Evolutionary conservation across 2,797 vertebrate species (phyloP).

Genomic region (Melanotaenia nigrans): DNA sequence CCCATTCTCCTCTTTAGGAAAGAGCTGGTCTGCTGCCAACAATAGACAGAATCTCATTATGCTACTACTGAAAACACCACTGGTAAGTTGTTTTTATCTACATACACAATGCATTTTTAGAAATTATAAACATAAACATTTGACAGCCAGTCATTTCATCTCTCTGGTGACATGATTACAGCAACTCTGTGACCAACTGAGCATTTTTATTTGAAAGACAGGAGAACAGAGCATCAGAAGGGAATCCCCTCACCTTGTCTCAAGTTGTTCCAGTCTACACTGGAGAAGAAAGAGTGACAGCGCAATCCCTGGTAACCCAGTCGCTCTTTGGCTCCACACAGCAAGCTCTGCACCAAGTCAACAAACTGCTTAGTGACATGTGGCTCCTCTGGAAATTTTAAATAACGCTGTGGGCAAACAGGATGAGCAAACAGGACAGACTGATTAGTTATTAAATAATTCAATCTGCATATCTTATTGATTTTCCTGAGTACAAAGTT

Average conservation of each 20-base stretch:
- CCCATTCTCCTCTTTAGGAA: slow-evolving; percentile 84
- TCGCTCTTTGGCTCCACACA: slow-evolving; percentile 89
- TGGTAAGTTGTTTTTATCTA: slow-evolving; percentile 22
- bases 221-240: slow-evolving; percentile 23
- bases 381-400: slow-evolving; percentile 91
- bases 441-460: slow-evolving; percentile 13
- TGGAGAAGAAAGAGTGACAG: slow-evolving; percentile 94
- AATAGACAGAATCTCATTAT: slow-evolving; percentile 69
- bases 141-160: slow-evolving; percentile 29
- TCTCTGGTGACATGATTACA: slow-evolving; percentile 15
- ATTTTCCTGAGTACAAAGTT: neutral
- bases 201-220: slow-evolving; percentile 18
- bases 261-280: slow-evolving; percentile 89
- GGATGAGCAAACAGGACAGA: slow-evolving; percentile 17
- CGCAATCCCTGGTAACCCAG: slow-evolving; percentile 90
- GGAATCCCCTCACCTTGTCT: slow-evolving; percentile 85
- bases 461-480: slow-evolving; percentile 7
- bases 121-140: slow-evolving; percentile 29
- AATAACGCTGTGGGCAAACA: slow-evolving; percentile 82
- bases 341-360: slow-evolving; percentile 91
- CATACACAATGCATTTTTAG: slow-evolving; percentile 9
- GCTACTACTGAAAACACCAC: slow-evolving; percentile 58
- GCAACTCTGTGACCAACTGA: slow-evolving; percentile 15
- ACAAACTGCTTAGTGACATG: slow-evolving; percentile 87
- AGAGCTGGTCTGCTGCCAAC: slow-evolving; percentile 64